These are phyloP conservation scores for Danionella dracula DNA, from an alignment of 2,797 vertebrate genomes.

Conservation along the genomic window DNA sequence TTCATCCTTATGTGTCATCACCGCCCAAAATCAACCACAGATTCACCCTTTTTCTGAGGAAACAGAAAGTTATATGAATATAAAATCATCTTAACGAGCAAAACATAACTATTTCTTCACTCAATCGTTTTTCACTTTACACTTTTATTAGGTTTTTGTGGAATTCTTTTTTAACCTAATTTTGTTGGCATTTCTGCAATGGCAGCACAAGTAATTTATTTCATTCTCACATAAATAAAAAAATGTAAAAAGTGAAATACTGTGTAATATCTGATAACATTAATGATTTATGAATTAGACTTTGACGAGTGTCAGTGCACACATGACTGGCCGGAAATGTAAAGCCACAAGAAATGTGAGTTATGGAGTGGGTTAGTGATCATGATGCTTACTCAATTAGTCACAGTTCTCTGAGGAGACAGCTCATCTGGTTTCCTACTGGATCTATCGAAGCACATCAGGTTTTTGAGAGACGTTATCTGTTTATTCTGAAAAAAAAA, in stretches of 20 bases:
- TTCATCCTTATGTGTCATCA: background rate
- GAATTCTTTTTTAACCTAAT: too few relatives aligned
- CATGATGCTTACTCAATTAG: constrained; percentile 22
- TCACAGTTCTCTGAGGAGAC: constrained; percentile 23
- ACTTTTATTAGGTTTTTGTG: too few relatives aligned
- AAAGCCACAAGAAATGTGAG: constrained; percentile 11
- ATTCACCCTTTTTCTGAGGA: constrained; percentile 14
- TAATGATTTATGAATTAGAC: too few relatives aligned
- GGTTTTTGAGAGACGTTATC: background rate
- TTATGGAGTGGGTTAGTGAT: background rate
- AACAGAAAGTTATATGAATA: background rate
- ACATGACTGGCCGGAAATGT: constrained; percentile 9
- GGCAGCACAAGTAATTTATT: too few relatives aligned
- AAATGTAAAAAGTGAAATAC: too few relatives aligned
- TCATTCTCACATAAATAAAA: too few relatives aligned
- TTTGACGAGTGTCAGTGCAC: background rate
- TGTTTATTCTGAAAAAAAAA: too few relatives aligned
- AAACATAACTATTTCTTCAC: too few relatives aligned
- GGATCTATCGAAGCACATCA: background rate
- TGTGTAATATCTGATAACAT: too few relatives aligned
- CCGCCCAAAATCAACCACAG: background rate
- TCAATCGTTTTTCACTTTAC: too few relatives aligned
- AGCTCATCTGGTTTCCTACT: constrained; percentile 16
- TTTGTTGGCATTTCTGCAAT: too few relatives aligned
- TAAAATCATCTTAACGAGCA: too few relatives aligned